Conservation (phyloP, 2,113 vertebrate genomes). For the Mirza zaza region DNA sequence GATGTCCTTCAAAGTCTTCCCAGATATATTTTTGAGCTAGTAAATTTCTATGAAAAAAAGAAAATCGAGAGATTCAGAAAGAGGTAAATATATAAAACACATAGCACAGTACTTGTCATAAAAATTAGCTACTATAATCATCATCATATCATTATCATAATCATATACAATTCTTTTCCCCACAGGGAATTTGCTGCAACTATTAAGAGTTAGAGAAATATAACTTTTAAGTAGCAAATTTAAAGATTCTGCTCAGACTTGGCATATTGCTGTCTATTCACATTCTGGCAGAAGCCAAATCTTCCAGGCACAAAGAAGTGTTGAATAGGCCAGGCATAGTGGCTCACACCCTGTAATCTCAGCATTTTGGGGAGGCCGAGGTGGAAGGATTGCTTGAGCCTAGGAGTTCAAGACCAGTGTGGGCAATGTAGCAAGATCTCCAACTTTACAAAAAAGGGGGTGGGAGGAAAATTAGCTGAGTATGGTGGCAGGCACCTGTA, state of each 20-base stretch:
- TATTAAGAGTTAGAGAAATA: background rate
- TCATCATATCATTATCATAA: background rate
- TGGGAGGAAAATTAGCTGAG: no score
- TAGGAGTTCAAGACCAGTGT: no score
- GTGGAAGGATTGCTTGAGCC: no score
- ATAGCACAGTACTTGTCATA: background rate
- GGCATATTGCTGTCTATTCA: background rate
- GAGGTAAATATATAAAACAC: background rate
- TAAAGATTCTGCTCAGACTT: background rate
- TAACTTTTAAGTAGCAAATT: background rate
- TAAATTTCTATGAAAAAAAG: conserved; percentile 19
- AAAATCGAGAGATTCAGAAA: background rate
- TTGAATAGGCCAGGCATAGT: background rate
- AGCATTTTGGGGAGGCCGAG: no score
- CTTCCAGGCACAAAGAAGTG: background rate
- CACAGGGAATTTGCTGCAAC: background rate
- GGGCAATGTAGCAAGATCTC: no score
- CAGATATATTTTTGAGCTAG: background rate
- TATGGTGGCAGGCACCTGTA: no score
- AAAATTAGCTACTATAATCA: background rate
- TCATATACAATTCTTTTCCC: background rate
- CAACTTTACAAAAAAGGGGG: no score
- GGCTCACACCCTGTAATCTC: no score
- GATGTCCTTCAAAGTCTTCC: background rate
- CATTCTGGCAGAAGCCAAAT: background rate